A percentile compares a stretch with the other conserved stretches of the same genome.
Evolutionary conservation across 2,888 invertebrate genomes (phyloP).

Genomic region (Ennomos quercinarius): DNA sequence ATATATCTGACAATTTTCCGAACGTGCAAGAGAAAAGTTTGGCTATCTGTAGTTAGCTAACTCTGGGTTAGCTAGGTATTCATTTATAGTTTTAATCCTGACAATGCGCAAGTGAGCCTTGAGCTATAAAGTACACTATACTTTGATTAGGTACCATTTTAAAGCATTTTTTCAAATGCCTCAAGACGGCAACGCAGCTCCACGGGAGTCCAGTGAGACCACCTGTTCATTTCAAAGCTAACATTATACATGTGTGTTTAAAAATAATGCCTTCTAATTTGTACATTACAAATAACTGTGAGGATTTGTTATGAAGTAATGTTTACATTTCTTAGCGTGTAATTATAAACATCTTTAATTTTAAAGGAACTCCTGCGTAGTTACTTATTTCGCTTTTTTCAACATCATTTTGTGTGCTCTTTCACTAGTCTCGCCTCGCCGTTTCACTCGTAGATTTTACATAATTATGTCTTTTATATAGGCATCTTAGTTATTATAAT

Average conservation of each 20-base stretch:
- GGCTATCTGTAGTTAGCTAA: too few species aligned
- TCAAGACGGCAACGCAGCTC: slow-evolving; percentile 37
- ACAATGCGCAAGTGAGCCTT: too few species aligned
- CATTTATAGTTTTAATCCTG: too few species aligned
- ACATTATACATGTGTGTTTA: slow-evolving; percentile 13
- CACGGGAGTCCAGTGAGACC: slow-evolving; percentile 58
- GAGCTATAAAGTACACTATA: too few species aligned
- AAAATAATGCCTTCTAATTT: slow-evolving; percentile 32
- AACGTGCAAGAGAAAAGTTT: too few species aligned
- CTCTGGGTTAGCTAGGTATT: too few species aligned
- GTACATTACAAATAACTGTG: slow-evolving; percentile 9
- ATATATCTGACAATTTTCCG: too few species aligned
- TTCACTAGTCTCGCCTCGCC: background rate
- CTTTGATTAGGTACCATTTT: too few species aligned
- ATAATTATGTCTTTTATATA: too few species aligned
- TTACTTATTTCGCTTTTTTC: background rate
- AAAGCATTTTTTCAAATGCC: background rate
- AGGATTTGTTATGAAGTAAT: slow-evolving; percentile 11
- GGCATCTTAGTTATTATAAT: too few species aligned
- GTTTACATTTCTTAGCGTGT: slow-evolving; percentile 16
- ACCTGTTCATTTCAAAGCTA: slow-evolving; percentile 44
- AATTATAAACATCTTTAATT: slow-evolving; percentile 10
- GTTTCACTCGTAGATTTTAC: too few species aligned
- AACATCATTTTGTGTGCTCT: background rate
- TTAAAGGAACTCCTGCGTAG: slow-evolving; percentile 16